Evolutionary conservation across 1,140 invertebrate genomes (phyloP).

Genomic region (Rhopalosiphum padi): DNA sequence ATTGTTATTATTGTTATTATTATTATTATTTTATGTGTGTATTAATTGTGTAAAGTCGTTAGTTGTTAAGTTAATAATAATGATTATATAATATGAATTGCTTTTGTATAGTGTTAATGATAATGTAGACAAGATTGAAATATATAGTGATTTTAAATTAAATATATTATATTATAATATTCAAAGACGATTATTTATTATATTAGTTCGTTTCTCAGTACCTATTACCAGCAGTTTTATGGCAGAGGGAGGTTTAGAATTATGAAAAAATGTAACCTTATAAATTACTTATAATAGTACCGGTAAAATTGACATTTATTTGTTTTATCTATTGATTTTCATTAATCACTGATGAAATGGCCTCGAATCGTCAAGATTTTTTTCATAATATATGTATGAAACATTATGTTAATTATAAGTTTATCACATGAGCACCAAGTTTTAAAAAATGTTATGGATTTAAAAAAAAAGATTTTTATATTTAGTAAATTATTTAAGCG

Average conservation of each 20-base stretch:
- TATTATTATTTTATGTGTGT: not conserved
- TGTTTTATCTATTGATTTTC: not conserved
- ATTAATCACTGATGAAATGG: not conserved
- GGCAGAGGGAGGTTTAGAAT: not conserved
- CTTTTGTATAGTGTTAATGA: slow-evolving; percentile 30
- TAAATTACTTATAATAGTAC: not conserved
- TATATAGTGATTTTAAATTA: slow-evolving; percentile 41
- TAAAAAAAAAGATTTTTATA: too few relatives aligned
- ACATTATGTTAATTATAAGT: not conserved
- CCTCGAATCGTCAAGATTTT: not conserved
- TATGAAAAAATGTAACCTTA: not conserved
- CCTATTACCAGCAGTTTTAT: not conserved
- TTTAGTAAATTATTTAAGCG: too few relatives aligned
- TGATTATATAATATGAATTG: not conserved
- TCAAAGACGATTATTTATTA: not conserved
- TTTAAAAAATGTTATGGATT: too few relatives aligned
- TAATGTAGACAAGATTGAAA: slow-evolving; percentile 22
- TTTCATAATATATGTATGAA: not conserved
- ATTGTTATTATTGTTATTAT: not conserved
- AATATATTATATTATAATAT: not conserved
- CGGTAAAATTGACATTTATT: not conserved
- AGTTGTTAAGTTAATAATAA: not conserved
- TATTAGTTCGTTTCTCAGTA: not conserved
- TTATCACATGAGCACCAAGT: not conserved
- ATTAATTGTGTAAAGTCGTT: slow-evolving; percentile 24